Conservation (phyloP, 2,113 vertebrate genomes). For the Chaenogobius annularis region DNA sequence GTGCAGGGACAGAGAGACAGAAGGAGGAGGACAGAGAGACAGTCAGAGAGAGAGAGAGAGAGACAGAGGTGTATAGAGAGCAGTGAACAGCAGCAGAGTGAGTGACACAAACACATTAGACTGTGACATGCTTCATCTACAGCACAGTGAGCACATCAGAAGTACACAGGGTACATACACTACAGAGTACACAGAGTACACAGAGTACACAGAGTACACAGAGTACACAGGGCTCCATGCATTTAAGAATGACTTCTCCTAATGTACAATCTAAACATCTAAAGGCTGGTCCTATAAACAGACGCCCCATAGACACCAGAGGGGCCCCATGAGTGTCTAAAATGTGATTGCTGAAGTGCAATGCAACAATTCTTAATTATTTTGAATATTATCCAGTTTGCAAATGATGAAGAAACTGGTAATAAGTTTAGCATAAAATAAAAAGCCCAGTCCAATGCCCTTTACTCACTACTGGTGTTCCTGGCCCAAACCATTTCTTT, state of each 20-base stretch:
- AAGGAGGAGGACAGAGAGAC: background rate
- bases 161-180: constrained; percentile 48
- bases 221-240: constrained; percentile 36
- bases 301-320: too few species aligned
- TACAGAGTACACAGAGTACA: constrained; percentile 29
- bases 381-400: too few species aligned
- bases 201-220: constrained; percentile 49
- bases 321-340: too few species aligned
- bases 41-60: background rate
- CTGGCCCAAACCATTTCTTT: too few species aligned
- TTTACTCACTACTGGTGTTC: too few species aligned
- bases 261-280: background rate
- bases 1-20: constrained; percentile 13
- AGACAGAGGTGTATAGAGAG: background rate
- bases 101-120: constrained; percentile 57
- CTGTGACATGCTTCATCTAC: constrained; percentile 77
- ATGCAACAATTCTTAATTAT: too few species aligned
- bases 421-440: too few species aligned
- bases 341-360: too few species aligned
- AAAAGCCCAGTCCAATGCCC: too few species aligned
- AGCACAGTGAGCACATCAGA: constrained; percentile 39
- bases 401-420: too few species aligned
- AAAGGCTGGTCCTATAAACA: too few species aligned
- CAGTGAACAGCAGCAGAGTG: constrained; percentile 77
- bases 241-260: background rate